These are phyloP conservation scores for Lapara coniferarum DNA, from an alignment of 2,888 invertebrate genomes.

Conservation along the genomic window DNA sequence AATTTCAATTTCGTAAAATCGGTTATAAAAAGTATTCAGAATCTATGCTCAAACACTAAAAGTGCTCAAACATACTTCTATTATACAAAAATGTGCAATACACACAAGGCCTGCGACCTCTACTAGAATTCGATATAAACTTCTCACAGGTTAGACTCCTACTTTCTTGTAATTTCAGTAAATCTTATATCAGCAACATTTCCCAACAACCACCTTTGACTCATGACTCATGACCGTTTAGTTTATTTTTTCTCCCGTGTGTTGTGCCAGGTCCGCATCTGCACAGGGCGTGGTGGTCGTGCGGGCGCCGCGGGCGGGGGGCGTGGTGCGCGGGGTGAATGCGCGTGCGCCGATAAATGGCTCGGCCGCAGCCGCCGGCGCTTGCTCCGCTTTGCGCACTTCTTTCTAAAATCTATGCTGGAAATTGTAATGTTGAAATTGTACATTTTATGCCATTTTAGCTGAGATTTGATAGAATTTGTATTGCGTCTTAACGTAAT, in stretches of 20 bases:
- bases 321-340: slow-evolving; percentile 58
- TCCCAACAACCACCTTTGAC: background rate
- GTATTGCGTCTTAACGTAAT: no score
- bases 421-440: slow-evolving; percentile 5
- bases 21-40: background rate
- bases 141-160: no score
- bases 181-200: background rate
- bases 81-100: no score
- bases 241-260: slow-evolving; percentile 19
- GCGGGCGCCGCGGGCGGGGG: slow-evolving; percentile 54
- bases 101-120: no score
- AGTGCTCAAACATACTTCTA: no score
- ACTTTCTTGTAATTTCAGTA: no score
- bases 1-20: no score
- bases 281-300: slow-evolving; percentile 68
- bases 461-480: background rate
- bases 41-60: background rate
- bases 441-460: background rate
- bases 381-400: slow-evolving; percentile 65
- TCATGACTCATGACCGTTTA: background rate
- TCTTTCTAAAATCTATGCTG: slow-evolving; percentile 39
- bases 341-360: slow-evolving; percentile 68
- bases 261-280: slow-evolving; percentile 52
- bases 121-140: no score
- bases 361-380: slow-evolving; percentile 59